Base-by-base conservation (phyloP, 2,113 vertebrate genomes). In the Delphinus delphis region DNA sequence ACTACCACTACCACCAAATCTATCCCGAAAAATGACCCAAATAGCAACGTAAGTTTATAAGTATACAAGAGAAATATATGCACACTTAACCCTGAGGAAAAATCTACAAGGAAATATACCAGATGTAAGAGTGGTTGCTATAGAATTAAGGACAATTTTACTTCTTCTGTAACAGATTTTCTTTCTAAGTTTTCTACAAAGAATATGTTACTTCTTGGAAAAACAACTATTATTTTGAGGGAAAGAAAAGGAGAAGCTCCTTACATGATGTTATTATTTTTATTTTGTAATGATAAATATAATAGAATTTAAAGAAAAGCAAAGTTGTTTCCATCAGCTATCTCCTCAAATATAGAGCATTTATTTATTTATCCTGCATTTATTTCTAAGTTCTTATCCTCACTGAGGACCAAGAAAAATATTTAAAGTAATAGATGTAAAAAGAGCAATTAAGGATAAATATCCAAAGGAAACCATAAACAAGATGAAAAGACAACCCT, bases 101-200 rank as follows among this genome's bases (percentile, higher is more conserved):
- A 83, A 17, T 18, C 33, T 50, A 8, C 6, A 88, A 47, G 20
- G 17, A 55, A 89, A 71, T 60, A 82, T 1, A 55, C 1, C 50
- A 85, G 77, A 44, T 14, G 1, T 9, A 88, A 81, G 33, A 77
- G 26, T 85, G 12, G 6, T 77, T 90, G 89, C 33, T 79, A 58
- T 2, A 44, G 25, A 83, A 76, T 44, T 58, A 63, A 1, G 8
- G 9, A 79, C 6, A 21, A 62, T 31, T 80, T 79, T 83, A 80
- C 31, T 67, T 93, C 93, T 47, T 73, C 67, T 92, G 26, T 50
- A 73, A 84, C 0, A 55, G 13, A 71, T 84, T 77, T 73, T 15
- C 65, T 77, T 73, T 15, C 65, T 33, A 80, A 77, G 25, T 63
- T 73, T 95, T 94, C 79, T 95, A 86, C 53, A 94, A 38, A 94